phyloP scores from a whole-genome alignment of 2,113 vertebrate genomes.

The Macaca mulatta region DNA sequence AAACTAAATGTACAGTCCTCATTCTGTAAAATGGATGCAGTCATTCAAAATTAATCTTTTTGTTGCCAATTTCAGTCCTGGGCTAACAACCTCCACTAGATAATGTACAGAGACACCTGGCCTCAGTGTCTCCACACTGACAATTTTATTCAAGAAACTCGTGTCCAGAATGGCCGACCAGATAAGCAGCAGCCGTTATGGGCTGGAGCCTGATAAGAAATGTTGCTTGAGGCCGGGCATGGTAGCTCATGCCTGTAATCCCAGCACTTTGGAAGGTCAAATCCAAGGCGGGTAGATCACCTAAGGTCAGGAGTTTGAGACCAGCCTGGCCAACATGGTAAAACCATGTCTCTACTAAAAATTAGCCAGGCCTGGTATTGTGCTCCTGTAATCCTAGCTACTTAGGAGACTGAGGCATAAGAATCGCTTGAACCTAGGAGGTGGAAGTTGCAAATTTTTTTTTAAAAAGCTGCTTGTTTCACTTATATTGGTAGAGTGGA shows the following conservation, averaged over 20 bases:
- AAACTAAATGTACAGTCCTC: neutral
- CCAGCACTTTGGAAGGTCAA: no score
- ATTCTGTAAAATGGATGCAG: neutral
- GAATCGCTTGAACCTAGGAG: no score
- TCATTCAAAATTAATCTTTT: conserved; percentile 6
- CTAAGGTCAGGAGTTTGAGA: no score
- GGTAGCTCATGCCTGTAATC: no score
- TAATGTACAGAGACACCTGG: neutral
- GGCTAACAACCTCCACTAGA: neutral
- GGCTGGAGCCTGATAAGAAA: neutral
- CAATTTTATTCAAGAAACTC: conserved; percentile 36
- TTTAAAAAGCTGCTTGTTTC: neutral
- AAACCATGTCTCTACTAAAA: no score
- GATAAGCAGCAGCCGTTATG: conserved; percentile 38
- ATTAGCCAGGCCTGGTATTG: no score
- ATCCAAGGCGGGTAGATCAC: no score
- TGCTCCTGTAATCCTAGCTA: no score
- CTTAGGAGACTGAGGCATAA: no score
- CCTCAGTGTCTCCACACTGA: neutral
- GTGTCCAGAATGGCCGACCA: neutral
- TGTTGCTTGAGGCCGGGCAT: no score
- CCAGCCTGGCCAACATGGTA: no score
- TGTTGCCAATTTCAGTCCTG: neutral
- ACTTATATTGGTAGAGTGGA: neutral
- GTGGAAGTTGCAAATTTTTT: no score